Conservation (phyloP, 2,113 vertebrate species). For the Calyptommatus sinebrachiatus region DNA sequence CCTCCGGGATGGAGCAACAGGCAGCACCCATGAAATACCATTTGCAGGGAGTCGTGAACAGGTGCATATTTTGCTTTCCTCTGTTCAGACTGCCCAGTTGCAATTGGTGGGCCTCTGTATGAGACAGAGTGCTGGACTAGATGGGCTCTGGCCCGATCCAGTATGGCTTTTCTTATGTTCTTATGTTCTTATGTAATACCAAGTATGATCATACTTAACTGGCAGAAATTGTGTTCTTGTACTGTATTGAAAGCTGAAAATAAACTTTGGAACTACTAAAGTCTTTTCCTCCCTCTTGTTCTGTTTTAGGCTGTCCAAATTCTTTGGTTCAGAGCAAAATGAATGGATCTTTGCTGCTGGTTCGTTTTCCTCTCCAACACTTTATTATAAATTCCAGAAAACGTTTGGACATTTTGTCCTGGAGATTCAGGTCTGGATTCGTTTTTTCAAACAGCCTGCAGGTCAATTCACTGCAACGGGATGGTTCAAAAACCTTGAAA, state of each 20-base stretch:
- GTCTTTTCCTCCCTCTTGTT: slow-evolving; percentile 18
- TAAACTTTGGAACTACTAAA: neutral
- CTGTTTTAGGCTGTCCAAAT: slow-evolving; percentile 39
- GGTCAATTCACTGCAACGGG: rapidly evolving
- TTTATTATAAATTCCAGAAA: slow-evolving; percentile 20
- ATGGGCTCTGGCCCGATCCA: too few species aligned
- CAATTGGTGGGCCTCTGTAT: too few species aligned
- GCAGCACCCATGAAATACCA: too few species aligned
- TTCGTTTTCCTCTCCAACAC: slow-evolving; percentile 29
- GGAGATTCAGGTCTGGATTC: neutral
- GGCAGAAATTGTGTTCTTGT: neutral
- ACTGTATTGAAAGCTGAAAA: neutral
- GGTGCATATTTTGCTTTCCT: too few species aligned
- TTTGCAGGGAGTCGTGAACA: too few species aligned
- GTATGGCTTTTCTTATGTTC: too few species aligned
- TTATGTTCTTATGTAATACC: too few species aligned
- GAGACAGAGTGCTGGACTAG: too few species aligned
- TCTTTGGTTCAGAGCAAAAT: slow-evolving; percentile 49
- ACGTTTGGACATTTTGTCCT: neutral
- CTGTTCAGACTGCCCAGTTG: too few species aligned
- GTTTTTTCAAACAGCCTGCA: rapidly evolving
- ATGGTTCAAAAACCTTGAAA: slow-evolving; percentile 8
- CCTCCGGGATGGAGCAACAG: too few species aligned
- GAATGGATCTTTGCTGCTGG: slow-evolving; percentile 54
- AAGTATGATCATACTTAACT: too few species aligned